Base-by-base conservation (phyloP, 1,140 invertebrate species). In the Chironomus striatipennis region DNA sequence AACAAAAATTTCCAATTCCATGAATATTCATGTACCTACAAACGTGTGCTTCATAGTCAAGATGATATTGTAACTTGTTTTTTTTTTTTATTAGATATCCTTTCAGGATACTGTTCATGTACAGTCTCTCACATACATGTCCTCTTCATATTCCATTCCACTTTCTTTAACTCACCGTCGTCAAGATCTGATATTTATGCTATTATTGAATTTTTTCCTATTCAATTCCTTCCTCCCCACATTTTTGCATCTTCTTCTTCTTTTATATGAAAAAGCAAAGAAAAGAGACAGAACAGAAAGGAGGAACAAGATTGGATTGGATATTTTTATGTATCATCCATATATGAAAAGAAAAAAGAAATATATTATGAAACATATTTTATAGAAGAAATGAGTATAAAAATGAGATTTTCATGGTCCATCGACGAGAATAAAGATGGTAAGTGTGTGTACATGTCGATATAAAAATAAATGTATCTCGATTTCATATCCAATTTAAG, bases 41-140 rank as follows among this genome's bases (percentile, higher is more conserved):
- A 20, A 70, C 64, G 64, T 70, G 24, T 34, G 24, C 24, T 34
- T 34, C 24, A 34, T 34, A 34, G 24, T 34, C 24, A 34, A 34
- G 24, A 2, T 34, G 24, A 34, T 34, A 18, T 7, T 18, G 65
- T 70, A 70, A 20, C 17, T 70, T 70, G 65, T 70, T 70, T 57
- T 70, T 70, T 70, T 17, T 70, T 70, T 57, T 70, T 70, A 70
- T 70, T 70, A 70, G 65, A 70, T 70, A 70, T 70, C 65, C 65
- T 70, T 70, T 70, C 6, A 70, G 18, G 65, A 70, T 70, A 18
- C 65, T 17, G 18, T 18, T 70, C 47, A 10, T n/a, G 9, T 57
- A 12, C n/a, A 57, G 9, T 4, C 65, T 67, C n/a, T 21, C 65
- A 70, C 65, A 70, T 70, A 34, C 24, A 20, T 21, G 17, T 70